Percentiles rank a stretch among this genome's conserved stretches.
These are phyloP conservation scores for Molothrus ater DNA, from an alignment of 2,797 vertebrate species.

Conservation along the genomic window DNA sequence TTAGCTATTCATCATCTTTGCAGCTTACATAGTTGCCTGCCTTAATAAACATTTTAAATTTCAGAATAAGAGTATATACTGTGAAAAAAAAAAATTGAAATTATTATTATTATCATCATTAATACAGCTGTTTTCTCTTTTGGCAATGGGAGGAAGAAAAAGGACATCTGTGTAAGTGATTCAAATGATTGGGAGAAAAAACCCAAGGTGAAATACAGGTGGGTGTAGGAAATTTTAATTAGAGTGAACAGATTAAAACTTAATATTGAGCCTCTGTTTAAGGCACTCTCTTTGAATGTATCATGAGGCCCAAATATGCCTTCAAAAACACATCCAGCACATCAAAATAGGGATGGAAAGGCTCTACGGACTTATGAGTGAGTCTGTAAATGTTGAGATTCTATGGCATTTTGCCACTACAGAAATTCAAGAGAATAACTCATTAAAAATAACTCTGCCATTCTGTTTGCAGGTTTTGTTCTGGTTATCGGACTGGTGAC, in stretches of 20 bases:
- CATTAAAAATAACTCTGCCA: neutral
- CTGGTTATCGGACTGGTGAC: constrained; percentile 96
- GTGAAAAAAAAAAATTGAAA: neutral
- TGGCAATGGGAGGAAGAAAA: neutral
- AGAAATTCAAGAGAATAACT: neutral
- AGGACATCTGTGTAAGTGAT: neutral
- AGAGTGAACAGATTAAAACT: neutral
- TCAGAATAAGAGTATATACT: neutral
- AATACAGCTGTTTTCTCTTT: neutral
- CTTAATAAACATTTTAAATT: neutral
- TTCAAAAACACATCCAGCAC: neutral
- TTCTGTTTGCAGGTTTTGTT: constrained; percentile 86
- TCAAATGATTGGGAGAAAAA: neutral
- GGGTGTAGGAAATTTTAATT: neutral
- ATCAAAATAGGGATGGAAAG: neutral
- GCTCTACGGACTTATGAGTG: neutral
- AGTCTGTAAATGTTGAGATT: neutral
- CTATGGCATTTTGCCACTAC: neutral
- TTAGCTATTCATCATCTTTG: neutral
- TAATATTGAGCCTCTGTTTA: neutral
- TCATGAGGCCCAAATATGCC: neutral
- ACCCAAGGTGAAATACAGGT: neutral
- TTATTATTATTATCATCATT: neutral
- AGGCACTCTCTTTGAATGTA: neutral
- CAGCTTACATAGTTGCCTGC: neutral